phyloP scores from a whole-genome alignment of 2,797 vertebrate genomes.

The Gymnopithys bicolor region DNA sequence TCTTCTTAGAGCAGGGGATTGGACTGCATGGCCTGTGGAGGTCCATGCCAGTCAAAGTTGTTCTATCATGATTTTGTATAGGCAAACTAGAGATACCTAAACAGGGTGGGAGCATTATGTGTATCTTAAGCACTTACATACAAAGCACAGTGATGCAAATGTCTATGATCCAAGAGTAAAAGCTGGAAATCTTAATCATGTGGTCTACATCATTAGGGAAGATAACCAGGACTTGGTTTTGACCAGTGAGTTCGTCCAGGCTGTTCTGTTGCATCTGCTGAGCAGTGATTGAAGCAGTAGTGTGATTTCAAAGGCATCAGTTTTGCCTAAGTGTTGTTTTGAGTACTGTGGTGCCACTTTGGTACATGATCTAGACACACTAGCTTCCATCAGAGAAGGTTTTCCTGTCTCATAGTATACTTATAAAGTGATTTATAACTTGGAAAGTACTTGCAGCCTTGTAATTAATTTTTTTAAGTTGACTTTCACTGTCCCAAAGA shows the following conservation, averaged over 20 bases:
- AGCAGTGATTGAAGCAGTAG: background rate
- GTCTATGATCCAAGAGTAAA: background rate
- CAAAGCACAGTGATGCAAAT: background rate
- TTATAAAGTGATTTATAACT: background rate
- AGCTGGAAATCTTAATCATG: background rate
- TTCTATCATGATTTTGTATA: background rate
- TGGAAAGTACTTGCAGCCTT: background rate
- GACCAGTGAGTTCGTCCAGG: background rate
- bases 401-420: background rate
- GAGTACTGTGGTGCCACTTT: background rate
- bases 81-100: background rate
- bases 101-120: background rate
- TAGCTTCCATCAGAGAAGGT: background rate
- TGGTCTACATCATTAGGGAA: background rate
- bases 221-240: background rate
- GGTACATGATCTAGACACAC: background rate
- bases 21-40: background rate
- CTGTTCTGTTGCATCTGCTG: background rate
- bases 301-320: background rate
- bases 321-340: background rate
- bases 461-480: background rate
- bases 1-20: background rate
- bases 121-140: background rate
- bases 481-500: background rate
- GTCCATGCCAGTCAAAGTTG: background rate